Conservation (phyloP, 2,888 invertebrate genomes). For the Phyllotreta striolata region DNA sequence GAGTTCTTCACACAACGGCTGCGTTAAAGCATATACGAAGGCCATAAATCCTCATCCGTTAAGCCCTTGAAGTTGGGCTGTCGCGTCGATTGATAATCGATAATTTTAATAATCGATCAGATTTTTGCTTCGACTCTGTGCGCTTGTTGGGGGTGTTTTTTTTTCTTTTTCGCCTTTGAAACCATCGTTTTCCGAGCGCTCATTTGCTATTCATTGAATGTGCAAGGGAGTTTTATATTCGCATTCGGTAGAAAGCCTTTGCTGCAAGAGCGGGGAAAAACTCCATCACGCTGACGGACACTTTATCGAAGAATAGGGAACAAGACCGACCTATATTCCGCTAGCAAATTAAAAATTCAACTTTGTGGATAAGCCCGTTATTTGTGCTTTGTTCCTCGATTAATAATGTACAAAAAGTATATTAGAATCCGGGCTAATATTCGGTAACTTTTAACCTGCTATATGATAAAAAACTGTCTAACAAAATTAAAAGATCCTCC, state of each 20-base stretch:
- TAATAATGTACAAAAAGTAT: no score
- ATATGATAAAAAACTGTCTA: no score
- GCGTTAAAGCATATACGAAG: no score
- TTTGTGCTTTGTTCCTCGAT: no score
- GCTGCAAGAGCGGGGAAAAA: constrained; percentile 21
- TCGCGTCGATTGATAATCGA: neutral
- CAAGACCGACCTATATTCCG: constrained; percentile 30
- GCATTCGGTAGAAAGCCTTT: constrained; percentile 28
- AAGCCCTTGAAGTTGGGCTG: constrained; percentile 9
- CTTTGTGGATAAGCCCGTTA: neutral
- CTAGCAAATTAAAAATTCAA: constrained; percentile 32
- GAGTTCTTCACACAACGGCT: no score
- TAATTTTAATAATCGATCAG: no score
- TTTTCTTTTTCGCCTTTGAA: constrained; percentile 5
- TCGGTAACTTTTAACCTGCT: no score
- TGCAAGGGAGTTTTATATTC: constrained; percentile 32
- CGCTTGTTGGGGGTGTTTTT: neutral
- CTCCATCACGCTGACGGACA: constrained; percentile 31
- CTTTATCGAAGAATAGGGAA: constrained; percentile 22
- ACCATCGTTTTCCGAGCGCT: constrained; percentile 29
- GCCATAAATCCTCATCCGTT: constrained; percentile 9
- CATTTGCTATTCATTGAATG: constrained; percentile 38
- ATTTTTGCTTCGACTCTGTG: no score
- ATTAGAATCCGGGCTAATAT: no score
- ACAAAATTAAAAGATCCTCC: no score